These are phyloP conservation scores for Astyanax mexicanus DNA, from an alignment of 2,797 vertebrate genomes.

Conservation along the genomic window DNA sequence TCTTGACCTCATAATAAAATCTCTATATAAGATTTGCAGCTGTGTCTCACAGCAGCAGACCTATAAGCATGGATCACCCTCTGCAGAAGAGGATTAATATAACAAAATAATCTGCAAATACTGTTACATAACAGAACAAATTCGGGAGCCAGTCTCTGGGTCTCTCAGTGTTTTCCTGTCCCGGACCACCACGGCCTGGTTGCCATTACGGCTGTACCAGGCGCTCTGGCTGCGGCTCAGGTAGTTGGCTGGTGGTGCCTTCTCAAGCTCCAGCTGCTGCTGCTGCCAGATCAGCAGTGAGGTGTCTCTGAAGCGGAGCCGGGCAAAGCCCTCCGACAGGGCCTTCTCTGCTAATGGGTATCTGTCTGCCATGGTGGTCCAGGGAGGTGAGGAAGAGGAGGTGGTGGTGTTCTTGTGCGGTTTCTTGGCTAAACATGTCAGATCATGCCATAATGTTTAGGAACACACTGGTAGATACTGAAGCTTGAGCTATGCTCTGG, in stretches of 20 bases:
- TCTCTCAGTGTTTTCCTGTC: constrained; percentile 58
- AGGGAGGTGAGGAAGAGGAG: not conserved
- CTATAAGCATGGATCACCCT: not conserved
- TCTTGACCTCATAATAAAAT: no score
- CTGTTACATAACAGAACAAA: constrained; percentile 76
- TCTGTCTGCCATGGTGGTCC: constrained; percentile 45
- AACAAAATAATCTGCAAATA: not conserved
- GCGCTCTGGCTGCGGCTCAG: constrained; percentile 88
- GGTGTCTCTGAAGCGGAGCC: constrained; percentile 85
- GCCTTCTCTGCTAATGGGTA: constrained; percentile 54
- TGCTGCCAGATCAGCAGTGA: constrained; percentile 93
- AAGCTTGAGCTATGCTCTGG: no score
- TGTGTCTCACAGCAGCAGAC: no score
- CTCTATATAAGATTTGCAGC: no score
- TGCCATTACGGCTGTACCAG: constrained; percentile 86
- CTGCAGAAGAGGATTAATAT: not conserved
- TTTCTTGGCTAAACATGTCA: not conserved
- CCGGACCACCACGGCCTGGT: constrained; percentile 76
- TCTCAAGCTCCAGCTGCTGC: constrained; percentile 85
- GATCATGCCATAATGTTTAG: not conserved
- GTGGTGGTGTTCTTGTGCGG: not conserved
- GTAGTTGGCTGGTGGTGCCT: constrained; percentile 80
- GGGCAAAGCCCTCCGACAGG: constrained; percentile 53
- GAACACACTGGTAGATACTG: no score
- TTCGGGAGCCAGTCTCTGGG: constrained; percentile 59